Evolutionary conservation across 2,113 vertebrate genomes (phyloP).

Genomic region (Apistogramma diplotaenia): DNA sequence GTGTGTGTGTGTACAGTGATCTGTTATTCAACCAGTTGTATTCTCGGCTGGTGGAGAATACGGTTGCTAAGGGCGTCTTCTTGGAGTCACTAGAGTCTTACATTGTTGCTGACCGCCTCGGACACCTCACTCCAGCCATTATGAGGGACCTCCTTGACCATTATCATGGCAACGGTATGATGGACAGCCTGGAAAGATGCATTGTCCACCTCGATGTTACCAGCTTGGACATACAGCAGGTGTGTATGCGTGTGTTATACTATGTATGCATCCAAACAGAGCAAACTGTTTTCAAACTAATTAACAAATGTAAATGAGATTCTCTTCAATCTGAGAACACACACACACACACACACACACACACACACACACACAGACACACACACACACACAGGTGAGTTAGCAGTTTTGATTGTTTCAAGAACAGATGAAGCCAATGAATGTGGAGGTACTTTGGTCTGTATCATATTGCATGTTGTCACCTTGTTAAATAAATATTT

Average conservation of each 20-base stretch:
- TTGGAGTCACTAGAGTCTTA: slow-evolving; percentile 92
- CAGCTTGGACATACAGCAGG: slow-evolving; percentile 96
- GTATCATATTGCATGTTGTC: too few relatives aligned
- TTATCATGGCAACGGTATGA: slow-evolving; percentile 90
- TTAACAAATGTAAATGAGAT: too few relatives aligned
- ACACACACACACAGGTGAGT: too few relatives aligned
- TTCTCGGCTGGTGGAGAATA: slow-evolving; percentile 88
- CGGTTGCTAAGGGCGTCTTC: slow-evolving; percentile 90
- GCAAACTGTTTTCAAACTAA: background rate
- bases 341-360: too few relatives aligned
- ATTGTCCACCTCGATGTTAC: slow-evolving; percentile 98
- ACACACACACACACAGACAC: too few relatives aligned
- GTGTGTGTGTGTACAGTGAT: slow-evolving; percentile 75
- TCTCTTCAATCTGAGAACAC: too few relatives aligned
- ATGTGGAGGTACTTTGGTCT: too few relatives aligned
- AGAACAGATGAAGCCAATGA: too few relatives aligned
- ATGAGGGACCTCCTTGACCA: slow-evolving; percentile 95
- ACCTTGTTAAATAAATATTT: too few relatives aligned
- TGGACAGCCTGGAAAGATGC: slow-evolving; percentile 94
- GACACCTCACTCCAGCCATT: slow-evolving; percentile 89
- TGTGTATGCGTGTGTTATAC: slow-evolving; percentile 45
- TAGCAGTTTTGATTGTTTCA: too few relatives aligned
- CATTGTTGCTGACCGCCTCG: slow-evolving; percentile 89
- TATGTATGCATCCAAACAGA: background rate
- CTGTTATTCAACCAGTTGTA: slow-evolving; percentile 94